These are phyloP conservation scores for Pangasius mekongensis DNA, from an alignment of 2,797 vertebrate species.

Conservation along the genomic window DNA sequence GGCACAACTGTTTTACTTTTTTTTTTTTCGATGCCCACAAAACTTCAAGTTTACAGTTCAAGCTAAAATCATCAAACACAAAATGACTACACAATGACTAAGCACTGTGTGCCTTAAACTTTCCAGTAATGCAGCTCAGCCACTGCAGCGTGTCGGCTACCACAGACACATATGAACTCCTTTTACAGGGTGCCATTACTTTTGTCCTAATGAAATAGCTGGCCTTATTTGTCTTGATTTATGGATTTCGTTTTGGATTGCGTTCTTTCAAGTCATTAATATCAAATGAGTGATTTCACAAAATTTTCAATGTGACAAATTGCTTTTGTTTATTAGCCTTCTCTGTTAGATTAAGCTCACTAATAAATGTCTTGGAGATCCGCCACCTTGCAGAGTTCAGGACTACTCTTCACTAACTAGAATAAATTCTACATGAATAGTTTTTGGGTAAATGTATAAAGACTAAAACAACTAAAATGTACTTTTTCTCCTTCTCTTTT, in stretches of 20 bases:
- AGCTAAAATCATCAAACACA: neutral
- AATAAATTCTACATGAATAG: neutral
- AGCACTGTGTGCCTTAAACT: neutral
- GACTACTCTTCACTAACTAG: neutral
- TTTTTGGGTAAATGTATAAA: neutral
- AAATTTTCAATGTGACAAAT: neutral
- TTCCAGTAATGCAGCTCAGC: neutral
- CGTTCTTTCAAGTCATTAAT: neutral
- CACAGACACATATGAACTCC: neutral
- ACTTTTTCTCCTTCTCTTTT: neutral
- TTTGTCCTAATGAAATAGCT: neutral
- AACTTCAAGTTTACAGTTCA: neutral
- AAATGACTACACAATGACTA: neutral
- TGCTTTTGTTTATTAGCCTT: neutral
- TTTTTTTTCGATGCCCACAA: neutral
- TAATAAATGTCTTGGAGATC: slow-evolving; percentile 6
- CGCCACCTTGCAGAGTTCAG: neutral
- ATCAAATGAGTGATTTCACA: neutral
- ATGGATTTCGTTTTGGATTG: neutral
- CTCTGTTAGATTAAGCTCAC: neutral
- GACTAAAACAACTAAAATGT: neutral
- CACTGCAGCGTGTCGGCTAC: neutral
- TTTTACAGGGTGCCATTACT: neutral
- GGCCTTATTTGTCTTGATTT: neutral
- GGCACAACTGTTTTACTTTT: neutral